A percentile compares a stretch with the other conserved stretches of the same genome.
phyloP scores from a whole-genome alignment of 2,797 vertebrate species.

The Sarcoramphus papa region DNA sequence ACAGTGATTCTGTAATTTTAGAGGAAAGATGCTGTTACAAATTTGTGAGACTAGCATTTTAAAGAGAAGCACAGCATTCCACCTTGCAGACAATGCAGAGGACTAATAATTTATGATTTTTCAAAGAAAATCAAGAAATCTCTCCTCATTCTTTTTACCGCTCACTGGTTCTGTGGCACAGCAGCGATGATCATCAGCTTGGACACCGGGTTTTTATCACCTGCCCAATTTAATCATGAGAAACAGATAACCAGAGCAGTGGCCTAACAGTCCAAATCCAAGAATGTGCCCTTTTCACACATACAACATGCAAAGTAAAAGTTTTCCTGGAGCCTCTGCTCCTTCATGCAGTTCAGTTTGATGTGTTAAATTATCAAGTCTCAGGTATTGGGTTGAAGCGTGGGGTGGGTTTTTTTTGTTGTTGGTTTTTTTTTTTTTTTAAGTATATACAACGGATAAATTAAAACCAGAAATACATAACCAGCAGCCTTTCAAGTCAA shows the following conservation, averaged over 20 bases:
- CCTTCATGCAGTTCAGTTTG: not conserved
- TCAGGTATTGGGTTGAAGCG: not conserved
- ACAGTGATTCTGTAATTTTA: not conserved
- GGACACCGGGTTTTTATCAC: not conserved
- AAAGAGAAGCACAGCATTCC: not conserved
- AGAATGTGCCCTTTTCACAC: not conserved
- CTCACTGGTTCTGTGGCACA: not conserved
- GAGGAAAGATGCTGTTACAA: not conserved
- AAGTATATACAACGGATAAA: not conserved
- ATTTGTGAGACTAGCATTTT: not conserved
- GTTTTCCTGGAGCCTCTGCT: not conserved
- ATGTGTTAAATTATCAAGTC: not conserved
- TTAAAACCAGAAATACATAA: not conserved
- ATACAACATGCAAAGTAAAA: accelerated
- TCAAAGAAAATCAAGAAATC: not conserved
- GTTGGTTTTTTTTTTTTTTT: not conserved
- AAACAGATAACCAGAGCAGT: not conserved
- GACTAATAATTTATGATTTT: not conserved
- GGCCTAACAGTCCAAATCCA: not conserved
- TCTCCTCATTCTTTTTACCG: not conserved
- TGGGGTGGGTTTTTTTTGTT: not conserved
- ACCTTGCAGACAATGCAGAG: not conserved
- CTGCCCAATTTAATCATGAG: not conserved
- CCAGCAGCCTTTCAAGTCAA: not conserved
- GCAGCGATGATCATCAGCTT: not conserved